A percentile compares a stretch with the other conserved stretches of the same genome.
Evolutionary conservation across 2,888 invertebrate species (phyloP).

Genomic region (Hemicrepidius hirtus): DNA sequence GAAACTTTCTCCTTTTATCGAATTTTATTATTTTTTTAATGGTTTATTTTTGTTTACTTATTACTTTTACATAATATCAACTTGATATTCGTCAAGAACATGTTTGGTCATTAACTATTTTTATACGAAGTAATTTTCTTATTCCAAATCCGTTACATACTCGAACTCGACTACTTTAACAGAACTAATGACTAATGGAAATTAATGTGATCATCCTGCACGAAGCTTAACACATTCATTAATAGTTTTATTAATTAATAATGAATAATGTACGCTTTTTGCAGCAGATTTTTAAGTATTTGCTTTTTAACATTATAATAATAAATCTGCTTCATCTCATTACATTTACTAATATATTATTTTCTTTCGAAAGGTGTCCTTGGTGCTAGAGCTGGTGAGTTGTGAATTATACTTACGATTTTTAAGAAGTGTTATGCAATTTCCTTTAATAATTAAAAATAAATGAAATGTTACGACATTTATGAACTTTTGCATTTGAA

Average conservation of each 20-base stretch:
- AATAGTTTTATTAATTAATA: conserved; percentile 6
- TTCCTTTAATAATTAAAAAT: not conserved
- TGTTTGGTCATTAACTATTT: conserved; percentile 8
- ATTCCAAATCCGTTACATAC: no score
- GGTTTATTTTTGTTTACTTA: not conserved
- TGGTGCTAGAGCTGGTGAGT: conserved; percentile 80
- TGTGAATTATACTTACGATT: conserved; percentile 41
- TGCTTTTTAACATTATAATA: conserved; percentile 11
- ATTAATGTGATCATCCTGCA: no score
- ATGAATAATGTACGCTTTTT: not conserved
- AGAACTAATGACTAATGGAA: no score
- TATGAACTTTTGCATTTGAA: not conserved
- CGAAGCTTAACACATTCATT: not conserved
- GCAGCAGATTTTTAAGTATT: not conserved
- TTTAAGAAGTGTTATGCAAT: conserved; percentile 14
- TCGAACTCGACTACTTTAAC: no score
- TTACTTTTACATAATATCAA: not conserved
- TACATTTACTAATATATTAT: conserved; percentile 46
- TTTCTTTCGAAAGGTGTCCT: conserved; percentile 74
- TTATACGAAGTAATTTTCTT: not conserved
- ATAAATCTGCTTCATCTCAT: conserved; percentile 28
- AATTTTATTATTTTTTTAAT: not conserved
- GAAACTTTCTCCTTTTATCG: not conserved
- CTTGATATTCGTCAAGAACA: not conserved
- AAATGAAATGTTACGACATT: not conserved